Evolutionary conservation across 2,888 invertebrate species (phyloP).

Genomic region (Drosophila paracracens): DNA sequence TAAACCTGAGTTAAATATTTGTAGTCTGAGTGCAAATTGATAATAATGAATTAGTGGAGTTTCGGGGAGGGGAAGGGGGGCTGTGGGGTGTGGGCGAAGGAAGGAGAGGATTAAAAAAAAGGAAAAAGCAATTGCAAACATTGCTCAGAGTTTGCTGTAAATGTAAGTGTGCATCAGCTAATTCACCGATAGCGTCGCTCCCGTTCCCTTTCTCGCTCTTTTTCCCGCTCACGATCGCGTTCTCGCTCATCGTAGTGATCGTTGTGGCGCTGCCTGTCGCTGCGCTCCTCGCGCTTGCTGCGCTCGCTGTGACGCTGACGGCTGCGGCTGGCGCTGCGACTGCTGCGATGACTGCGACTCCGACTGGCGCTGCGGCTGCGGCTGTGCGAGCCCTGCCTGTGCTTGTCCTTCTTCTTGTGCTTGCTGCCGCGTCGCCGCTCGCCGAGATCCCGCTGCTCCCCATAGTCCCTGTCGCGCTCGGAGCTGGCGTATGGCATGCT

Average conservation of each 20-base stretch:
- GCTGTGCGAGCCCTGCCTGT: slow-evolving; percentile 81
- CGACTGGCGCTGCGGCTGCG: slow-evolving; percentile 78
- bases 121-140: slow-evolving; percentile 28
- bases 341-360: slow-evolving; percentile 47
- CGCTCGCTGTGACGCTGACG: slow-evolving; percentile 64
- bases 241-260: slow-evolving; percentile 63
- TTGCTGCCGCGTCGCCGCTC: slow-evolving; percentile 77
- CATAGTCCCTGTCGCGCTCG: slow-evolving; percentile 65
- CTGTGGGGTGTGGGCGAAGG: background rate
- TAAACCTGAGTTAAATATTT: slow-evolving; percentile 60
- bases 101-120: slow-evolving; percentile 4
- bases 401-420: slow-evolving; percentile 84
- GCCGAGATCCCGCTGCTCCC: slow-evolving; percentile 25
- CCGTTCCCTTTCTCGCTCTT: slow-evolving; percentile 35
- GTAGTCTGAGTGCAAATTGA: background rate
- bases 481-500: slow-evolving; percentile 34
- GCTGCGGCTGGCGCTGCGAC: slow-evolving; percentile 69
- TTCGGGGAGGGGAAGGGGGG: background rate
- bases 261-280: slow-evolving; percentile 54
- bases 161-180: slow-evolving; percentile 12
- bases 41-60: slow-evolving; percentile 6
- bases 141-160: slow-evolving; percentile 31
- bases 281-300: slow-evolving; percentile 64
- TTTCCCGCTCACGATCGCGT: slow-evolving; percentile 23
- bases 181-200: slow-evolving; percentile 75